A percentile compares a stretch with the other conserved stretches of the same genome.
Conservation (phyloP, 2,888 invertebrate species). For the Philopedon plagiatum region DNA sequence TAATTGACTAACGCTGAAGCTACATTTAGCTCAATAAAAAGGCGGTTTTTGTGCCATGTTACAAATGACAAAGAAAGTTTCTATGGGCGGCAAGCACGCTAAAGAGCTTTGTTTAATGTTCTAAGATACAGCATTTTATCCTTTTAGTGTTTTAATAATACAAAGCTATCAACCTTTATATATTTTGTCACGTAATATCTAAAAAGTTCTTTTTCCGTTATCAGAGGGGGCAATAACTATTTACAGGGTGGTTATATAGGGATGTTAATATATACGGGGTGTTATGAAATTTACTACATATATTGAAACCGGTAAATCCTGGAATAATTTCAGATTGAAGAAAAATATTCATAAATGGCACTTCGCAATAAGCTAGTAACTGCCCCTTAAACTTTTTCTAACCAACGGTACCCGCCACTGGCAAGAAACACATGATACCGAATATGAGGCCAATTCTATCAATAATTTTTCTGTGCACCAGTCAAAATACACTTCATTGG, state of each 20-base stretch:
- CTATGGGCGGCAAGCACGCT: conserved; percentile 4
- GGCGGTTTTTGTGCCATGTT: neutral
- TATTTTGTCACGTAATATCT: neutral
- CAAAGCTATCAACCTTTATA: neutral
- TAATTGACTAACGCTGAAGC: neutral
- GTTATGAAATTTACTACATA: no score
- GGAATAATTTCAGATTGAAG: no score
- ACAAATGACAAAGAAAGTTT: neutral
- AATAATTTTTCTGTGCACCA: no score
- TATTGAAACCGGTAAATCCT: no score
- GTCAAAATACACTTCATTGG: no score
- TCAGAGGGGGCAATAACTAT: neutral
- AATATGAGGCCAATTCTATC: no score
- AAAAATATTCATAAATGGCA: no score
- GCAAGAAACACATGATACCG: no score
- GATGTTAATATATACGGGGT: no score
- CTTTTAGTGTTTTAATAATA: neutral
- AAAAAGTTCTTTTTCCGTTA: neutral
- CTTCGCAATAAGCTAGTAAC: no score
- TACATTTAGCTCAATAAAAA: neutral
- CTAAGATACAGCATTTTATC: conserved; percentile 1
- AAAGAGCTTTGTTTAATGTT: conserved; percentile 5
- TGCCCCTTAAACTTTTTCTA: no score
- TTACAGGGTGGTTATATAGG: neutral
- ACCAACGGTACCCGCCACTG: no score